Percentiles rank a stretch among this genome's conserved stretches.
Conservation (phyloP, 2,888 invertebrate genomes). For the Aethes cnicana region DNA sequence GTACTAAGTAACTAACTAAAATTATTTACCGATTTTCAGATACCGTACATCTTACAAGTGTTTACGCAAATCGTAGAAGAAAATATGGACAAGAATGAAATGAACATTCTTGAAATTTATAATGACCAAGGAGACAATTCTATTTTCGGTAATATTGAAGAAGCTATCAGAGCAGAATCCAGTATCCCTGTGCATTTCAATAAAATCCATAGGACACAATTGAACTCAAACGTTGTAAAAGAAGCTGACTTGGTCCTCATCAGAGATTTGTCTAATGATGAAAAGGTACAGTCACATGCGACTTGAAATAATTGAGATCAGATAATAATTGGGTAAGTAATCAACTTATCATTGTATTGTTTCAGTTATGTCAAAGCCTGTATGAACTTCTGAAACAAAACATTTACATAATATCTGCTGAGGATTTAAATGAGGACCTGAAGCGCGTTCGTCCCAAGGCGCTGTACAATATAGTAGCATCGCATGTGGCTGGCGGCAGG, state of each 20-base stretch:
- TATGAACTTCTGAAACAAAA: constrained; percentile 38
- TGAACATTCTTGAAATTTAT: constrained; percentile 40
- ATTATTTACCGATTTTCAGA: no score
- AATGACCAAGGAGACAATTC: constrained; percentile 28
- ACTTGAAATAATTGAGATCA: neutral
- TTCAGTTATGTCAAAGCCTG: constrained; percentile 42
- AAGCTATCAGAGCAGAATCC: constrained; percentile 32
- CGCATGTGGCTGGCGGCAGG: constrained; percentile 33
- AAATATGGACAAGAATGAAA: constrained; percentile 40
- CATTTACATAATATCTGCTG: constrained; percentile 43
- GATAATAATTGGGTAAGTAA: neutral
- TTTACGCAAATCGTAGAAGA: constrained; percentile 47
- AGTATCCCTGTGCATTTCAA: constrained; percentile 34
- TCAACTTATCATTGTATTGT: constrained; percentile 11
- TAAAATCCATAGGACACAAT: constrained; percentile 28
- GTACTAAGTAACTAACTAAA: no score
- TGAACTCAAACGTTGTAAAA: constrained; percentile 22
- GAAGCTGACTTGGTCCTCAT: constrained; percentile 40
- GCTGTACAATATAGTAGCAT: constrained; percentile 39
- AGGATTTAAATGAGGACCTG: constrained; percentile 26
- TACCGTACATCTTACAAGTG: constrained; percentile 35
- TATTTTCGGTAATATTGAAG: constrained; percentile 32
- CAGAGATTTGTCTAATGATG: constrained; percentile 39
- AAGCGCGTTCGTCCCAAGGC: constrained; percentile 35
- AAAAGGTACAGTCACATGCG: constrained; percentile 37